A percentile compares a stretch with the other conserved stretches of the same genome.
These are phyloP conservation scores for Phymastichus coffea DNA, from an alignment of 1,140 invertebrate species.

Conservation along the genomic window DNA sequence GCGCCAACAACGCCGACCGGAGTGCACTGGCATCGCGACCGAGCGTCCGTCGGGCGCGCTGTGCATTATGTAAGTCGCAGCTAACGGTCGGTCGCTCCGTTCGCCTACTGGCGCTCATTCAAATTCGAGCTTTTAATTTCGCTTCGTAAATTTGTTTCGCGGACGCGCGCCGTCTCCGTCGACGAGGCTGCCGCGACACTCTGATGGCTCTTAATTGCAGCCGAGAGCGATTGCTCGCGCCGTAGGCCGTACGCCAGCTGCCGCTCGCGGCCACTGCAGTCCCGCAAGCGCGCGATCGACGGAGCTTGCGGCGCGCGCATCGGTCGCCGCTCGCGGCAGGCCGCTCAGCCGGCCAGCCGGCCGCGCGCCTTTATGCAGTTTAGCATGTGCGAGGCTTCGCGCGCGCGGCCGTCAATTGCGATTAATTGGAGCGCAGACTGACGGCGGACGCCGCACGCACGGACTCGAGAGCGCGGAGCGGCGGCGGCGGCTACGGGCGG, in stretches of 20 bases:
- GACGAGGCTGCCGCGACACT: background rate
- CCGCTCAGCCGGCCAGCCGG: too few species aligned
- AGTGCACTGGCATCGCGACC: too few species aligned
- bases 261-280: background rate
- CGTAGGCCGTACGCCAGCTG: background rate
- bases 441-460: constrained; percentile 51
- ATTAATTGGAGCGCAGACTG: constrained; percentile 59
- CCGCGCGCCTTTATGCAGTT: too few species aligned
- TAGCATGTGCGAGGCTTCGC: constrained; percentile 55
- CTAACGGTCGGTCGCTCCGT: too few species aligned
- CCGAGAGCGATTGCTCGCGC: too few species aligned
- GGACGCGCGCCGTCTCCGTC: background rate
- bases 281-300: constrained; percentile 24
- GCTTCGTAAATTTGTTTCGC: background rate
- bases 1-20: too few species aligned
- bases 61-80: too few species aligned
- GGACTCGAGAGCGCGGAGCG: constrained; percentile 27
- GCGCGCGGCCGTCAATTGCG: constrained; percentile 54
- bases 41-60: too few species aligned
- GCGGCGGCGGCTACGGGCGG: background rate
- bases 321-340: too few species aligned
- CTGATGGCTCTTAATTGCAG: too few species aligned
- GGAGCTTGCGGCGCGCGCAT: background rate
- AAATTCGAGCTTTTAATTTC: too few species aligned
- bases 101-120: too few species aligned